Conservation (phyloP, 2,113 vertebrate species). For the Psilopsiagon aurifrons region DNA sequence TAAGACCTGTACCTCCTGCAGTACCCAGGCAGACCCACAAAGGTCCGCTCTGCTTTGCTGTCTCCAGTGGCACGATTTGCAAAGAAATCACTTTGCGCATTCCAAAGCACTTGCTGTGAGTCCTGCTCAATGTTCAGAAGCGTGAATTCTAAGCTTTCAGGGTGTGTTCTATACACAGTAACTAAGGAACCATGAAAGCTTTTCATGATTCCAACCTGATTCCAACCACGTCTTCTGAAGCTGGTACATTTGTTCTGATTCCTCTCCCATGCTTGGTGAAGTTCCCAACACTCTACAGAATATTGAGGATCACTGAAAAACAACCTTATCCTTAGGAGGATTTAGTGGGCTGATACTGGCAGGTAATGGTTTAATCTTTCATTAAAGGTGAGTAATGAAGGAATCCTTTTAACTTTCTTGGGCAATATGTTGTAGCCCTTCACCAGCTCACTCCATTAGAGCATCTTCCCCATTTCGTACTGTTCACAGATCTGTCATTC, state of each 20-base stretch:
- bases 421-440: neutral
- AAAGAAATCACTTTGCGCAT: neutral
- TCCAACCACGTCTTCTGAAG: neutral
- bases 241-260: neutral
- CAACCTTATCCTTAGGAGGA: neutral
- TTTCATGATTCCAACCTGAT: neutral
- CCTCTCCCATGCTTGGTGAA: neutral
- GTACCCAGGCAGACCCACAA: neutral
- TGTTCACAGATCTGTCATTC: neutral
- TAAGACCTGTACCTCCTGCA: neutral
- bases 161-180: neutral
- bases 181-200: neutral
- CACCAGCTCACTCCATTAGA: neutral
- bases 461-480: neutral
- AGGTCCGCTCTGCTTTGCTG: neutral
- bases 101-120: neutral
- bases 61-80: neutral
- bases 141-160: neutral
- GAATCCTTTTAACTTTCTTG: neutral
- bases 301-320: neutral
- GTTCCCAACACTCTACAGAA: neutral
- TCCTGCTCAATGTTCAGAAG: neutral
- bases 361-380: neutral
- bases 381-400: neutral
- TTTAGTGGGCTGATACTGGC: neutral